These are phyloP conservation scores for Zaprionus bogoriensis DNA, from an alignment of 2,888 invertebrate genomes.

Conservation along the genomic window DNA sequence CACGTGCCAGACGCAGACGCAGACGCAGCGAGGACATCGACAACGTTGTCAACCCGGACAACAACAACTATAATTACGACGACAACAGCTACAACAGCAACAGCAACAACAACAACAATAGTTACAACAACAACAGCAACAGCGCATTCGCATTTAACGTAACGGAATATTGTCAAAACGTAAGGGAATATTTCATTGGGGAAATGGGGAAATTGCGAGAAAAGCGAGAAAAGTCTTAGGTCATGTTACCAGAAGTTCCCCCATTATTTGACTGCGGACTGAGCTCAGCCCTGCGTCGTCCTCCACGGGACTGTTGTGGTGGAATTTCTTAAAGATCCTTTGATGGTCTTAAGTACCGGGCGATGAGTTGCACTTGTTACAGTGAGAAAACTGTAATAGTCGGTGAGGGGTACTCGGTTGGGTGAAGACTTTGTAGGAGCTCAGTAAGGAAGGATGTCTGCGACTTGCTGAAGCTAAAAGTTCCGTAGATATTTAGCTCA, in stretches of 20 bases:
- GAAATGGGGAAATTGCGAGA: not conserved
- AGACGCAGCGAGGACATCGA: conserved; percentile 30
- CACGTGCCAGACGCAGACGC: conserved; percentile 50
- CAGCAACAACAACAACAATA: conserved; percentile 15
- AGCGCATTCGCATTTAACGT: conserved; percentile 64
- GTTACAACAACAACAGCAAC: conserved; percentile 15
- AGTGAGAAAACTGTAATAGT: too few relatives aligned
- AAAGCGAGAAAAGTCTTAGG: not conserved
- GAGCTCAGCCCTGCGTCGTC: not conserved
- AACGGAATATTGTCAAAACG: conserved; percentile 73
- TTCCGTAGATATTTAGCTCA: too few relatives aligned
- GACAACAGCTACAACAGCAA: conserved; percentile 7
- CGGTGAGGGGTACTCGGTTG: too few relatives aligned
- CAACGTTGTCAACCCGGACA: conserved; percentile 14
- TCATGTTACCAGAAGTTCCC: not conserved
- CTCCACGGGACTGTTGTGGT: not conserved
- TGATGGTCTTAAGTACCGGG: too few relatives aligned
- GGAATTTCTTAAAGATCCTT: not conserved
- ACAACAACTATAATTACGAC: conserved; percentile 1
- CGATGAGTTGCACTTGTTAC: too few relatives aligned
- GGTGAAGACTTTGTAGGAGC: too few relatives aligned
- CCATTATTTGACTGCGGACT: not conserved
- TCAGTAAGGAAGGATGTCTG: too few relatives aligned
- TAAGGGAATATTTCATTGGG: conserved; percentile 36
- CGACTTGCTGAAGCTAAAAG: too few relatives aligned